phyloP scores from a whole-genome alignment of 2,797 vertebrate genomes.

The Rhincodon typus region DNA sequence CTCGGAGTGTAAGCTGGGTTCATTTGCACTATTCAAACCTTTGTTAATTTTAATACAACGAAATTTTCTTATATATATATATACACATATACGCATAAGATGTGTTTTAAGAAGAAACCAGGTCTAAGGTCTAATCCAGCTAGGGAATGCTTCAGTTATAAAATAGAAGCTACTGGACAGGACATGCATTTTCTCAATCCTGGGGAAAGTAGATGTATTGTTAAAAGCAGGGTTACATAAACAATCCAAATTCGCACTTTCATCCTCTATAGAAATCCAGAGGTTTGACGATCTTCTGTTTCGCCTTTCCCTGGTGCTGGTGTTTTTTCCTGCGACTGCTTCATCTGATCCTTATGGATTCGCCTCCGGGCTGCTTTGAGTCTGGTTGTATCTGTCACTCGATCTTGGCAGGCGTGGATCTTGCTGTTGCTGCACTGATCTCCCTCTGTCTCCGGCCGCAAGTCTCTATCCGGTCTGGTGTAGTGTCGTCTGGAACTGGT shows the following conservation, averaged over 20 bases:
- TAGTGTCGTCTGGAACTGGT: background rate
- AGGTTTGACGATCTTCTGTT: background rate
- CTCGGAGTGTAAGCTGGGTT: background rate
- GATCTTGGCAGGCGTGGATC: background rate
- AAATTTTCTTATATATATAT: background rate
- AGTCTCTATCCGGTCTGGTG: background rate
- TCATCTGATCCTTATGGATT: background rate
- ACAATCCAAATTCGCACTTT: background rate
- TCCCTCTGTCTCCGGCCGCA: background rate
- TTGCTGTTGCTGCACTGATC: background rate
- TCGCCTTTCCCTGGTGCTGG: background rate
- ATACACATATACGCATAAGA: too few species aligned
- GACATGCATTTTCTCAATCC: background rate
- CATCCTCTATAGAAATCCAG: background rate
- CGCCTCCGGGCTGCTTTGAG: background rate
- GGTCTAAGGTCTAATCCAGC: background rate
- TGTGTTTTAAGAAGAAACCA: background rate
- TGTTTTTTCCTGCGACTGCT: background rate
- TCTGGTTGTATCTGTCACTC: background rate
- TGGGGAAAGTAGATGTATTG: background rate
- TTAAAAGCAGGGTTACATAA: background rate
- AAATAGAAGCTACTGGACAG: background rate
- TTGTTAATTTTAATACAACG: background rate
- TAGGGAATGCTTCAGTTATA: background rate
- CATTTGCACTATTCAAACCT: background rate